Evolutionary conservation across 1,140 invertebrate species (phyloP).

Genomic region (Drosophila malerkotliana): DNA sequence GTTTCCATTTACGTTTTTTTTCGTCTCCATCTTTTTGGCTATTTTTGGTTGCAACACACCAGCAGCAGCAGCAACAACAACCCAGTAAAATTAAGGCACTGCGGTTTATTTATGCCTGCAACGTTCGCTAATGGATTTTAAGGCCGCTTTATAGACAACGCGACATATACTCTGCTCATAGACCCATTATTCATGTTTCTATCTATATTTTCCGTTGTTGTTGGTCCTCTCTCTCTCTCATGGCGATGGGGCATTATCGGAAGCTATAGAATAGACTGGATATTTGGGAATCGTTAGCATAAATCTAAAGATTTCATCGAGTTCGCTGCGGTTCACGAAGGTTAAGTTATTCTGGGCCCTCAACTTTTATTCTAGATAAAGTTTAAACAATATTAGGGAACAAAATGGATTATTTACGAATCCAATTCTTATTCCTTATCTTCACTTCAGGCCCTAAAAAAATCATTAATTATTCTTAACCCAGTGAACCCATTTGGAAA

Average conservation of each 20-base stretch:
- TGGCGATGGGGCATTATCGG: slow-evolving; percentile 20
- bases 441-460: neutral
- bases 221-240: slow-evolving; percentile 15
- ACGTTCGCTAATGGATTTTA: slow-evolving; percentile 77
- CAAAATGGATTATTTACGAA: neutral
- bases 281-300: slow-evolving; percentile 15
- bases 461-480: slow-evolving; percentile 8
- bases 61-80: slow-evolving; percentile 14
- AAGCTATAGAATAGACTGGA: neutral
- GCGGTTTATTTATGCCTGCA: slow-evolving; percentile 68
- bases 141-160: slow-evolving; percentile 70
- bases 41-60: slow-evolving; percentile 68
- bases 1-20: slow-evolving; percentile 58
- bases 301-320: neutral
- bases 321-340: slow-evolving; percentile 9
- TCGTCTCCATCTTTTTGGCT: slow-evolving; percentile 51
- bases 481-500: slow-evolving; percentile 27
- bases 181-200: slow-evolving; percentile 62
- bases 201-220: slow-evolving; percentile 11
- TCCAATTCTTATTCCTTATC: neutral
- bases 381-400: neutral
- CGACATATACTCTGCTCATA: slow-evolving; percentile 51
- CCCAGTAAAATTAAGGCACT: slow-evolving; percentile 62
- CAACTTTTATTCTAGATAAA: neutral
- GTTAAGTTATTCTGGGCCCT: neutral